Evolutionary conservation across 2,888 invertebrate genomes (phyloP), one percentile per base, ranked within the genome.

Genomic region (Pterostichus madidus): DNA sequence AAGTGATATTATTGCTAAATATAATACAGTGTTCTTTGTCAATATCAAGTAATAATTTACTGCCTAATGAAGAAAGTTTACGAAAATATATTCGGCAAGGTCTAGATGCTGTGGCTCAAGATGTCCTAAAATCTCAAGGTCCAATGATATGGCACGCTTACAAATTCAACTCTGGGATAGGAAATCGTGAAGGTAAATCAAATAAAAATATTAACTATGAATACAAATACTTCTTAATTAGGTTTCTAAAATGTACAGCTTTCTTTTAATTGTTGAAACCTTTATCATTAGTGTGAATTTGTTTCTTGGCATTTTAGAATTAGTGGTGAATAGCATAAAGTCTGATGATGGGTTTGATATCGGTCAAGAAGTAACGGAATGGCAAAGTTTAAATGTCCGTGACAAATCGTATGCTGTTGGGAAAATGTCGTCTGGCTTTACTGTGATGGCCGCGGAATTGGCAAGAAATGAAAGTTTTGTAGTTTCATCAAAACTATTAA

Each of bases 121-220:
- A 79, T 64, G 64, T 78, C 46, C 24, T 46, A 17, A 39, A 39
- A 15, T 39, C 24, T n/a, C 44, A 82, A 52, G 49, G 39, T 17
- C 46, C 49, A 46, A 59, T 10, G 44, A 84, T 88, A 83, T 89
- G 89, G 89, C 86, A 89, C 84, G 87, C 88, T 4, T 89, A 90
- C 84, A 88, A 89, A 85, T 88, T 88, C 83, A 87, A 86, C 52
- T 87, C 87, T 2, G 89, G 87, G 5, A 85, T 87, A 82, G 88
- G 88, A 68, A 90, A 89, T 86, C 88, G 90, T 83, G 90, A 91
- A 88, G 91, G 91, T 91, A 87, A 87, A 84, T 79, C 46, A 76
- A 15, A 15, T 46, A 73, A 46, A 46, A 75, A 52, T 24, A 39
- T 39, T 39, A 39, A 39, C 8, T 3, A 39, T 24, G 39, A 39